phyloP scores from a whole-genome alignment of 2,888 invertebrate genomes.

The Eucriotettix oculatus region DNA sequence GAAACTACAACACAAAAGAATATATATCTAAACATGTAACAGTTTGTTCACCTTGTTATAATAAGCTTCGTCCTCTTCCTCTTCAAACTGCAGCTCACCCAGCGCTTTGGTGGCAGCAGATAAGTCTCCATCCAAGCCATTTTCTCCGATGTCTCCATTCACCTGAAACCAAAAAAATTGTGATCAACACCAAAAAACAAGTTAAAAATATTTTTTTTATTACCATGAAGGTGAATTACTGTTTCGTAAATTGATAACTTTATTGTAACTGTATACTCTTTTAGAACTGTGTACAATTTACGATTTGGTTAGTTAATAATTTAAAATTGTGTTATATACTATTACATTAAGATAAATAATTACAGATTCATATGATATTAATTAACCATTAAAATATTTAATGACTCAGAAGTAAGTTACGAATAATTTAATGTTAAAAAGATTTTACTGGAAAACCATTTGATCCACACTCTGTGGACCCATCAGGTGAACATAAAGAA shows the following conservation, averaged over 20 bases:
- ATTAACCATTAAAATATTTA: no score
- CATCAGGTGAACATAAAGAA: no score
- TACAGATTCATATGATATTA: no score
- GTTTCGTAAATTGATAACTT: background rate
- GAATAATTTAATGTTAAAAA: no score
- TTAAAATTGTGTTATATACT: background rate
- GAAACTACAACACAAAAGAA: no score
- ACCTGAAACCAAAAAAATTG: constrained; percentile 30
- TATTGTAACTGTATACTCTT: no score
- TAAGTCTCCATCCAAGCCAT: constrained; percentile 43
- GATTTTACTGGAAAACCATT: no score
- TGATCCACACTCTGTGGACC: no score
- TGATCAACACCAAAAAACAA: background rate
- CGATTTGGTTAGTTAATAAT: background rate
- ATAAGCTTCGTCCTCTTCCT: constrained; percentile 82
- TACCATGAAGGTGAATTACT: background rate
- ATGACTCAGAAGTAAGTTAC: no score
- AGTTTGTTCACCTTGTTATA: constrained; percentile 40
- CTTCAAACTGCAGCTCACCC: constrained; percentile 85
- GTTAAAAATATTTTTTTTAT: background rate
- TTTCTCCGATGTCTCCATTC: constrained; percentile 43
- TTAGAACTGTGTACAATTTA: no score
- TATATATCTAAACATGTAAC: no score
- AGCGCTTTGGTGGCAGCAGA: constrained; percentile 53
- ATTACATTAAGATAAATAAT: no score